Evolutionary conservation across 2,797 vertebrate species (phyloP), one percentile per base, ranked within the genome.

Genomic region (Pangasius mekongensis): DNA sequence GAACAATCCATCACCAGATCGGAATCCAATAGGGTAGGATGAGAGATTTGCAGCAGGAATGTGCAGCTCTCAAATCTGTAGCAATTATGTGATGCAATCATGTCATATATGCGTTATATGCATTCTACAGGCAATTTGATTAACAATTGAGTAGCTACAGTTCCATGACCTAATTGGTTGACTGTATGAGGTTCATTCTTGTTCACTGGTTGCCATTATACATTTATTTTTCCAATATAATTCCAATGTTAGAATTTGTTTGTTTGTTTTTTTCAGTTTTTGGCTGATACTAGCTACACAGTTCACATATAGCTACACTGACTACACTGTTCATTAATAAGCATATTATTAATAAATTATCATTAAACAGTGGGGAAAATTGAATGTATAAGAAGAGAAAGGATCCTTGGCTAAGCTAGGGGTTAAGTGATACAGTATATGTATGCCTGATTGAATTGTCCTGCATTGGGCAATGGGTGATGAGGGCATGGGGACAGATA

Each of bases 381-480:
- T 52, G 3, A 18, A 78, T 56, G 16, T 20, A 20, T 80, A 5
- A 52, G 49, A 56, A 80, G 18, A 80, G 16, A 56, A 56, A 56
- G 39, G 4, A 36, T 60, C 30, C 8, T 39, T 60, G 2, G n/a
- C 30, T 39, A 39, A 39, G 3, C 39, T 39, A 24, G 33, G 18
- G 33, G 10, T 49, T 30, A n/a, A 30, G 0, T 6, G 60, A 27
- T 13, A 49, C 5, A 66, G 9, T 86, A 87, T n/a, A 49, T 90
- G 89, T 93, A 91, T 91, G 91, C 91, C 89, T 94, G 93, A 88
- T 56, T 22, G 30, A 36, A 80, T 56, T 76, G 13, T 36, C 7
- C n/a, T 80, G 7, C 30, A n/a, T 60, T 58, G 54, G 20, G 20
- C 9, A 58, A 60, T 60, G 78, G 83, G 94, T 88, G 90, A 91